Base-by-base conservation (phyloP, 1,140 invertebrate species). In the Platyura marginata region DNA sequence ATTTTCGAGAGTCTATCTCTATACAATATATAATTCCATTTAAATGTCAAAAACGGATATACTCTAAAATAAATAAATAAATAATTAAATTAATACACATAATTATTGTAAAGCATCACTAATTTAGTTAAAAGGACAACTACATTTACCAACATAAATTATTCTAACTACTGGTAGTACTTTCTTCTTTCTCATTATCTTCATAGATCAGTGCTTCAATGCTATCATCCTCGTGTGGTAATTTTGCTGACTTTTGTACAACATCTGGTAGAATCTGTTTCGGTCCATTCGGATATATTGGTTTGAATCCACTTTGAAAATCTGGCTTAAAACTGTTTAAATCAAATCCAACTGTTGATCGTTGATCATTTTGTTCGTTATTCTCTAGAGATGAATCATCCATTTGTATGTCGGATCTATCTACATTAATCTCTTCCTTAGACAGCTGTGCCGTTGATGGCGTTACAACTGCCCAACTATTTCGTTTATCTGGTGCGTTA, bases 251-350 rank as follows among this genome's bases (percentile, higher is more conserved):
- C 20, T 43, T 43, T 9, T 41, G 42, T 3, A 23, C 41, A 2
- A 21, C 8, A 16, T 37, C 34, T 11, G 22, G 6, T 3, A 3
- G 10, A 13, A 11, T 34, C 19, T 38, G 10, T 11, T 38, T 18
- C 36, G 29, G 0, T 51, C 50, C 21, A 47, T 29, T 16, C 52
- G 57, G 35, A 44, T 73, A 76, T 38, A 79, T 75, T 0, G 77
- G 77, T 46, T 75, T 71, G 46, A 79, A 80, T 1, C 77, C 77
- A 2, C 75, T 72, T 45, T 75, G 72, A 4, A 79, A 50, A 47
- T 78, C 71, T 0, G 77, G 77, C 47, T 77, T 75, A 48, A 80
- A 80, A 44, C 69, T 75, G 38, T 79, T 72, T 5, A 72, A 61
- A 46, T 79, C 74, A 44, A 77, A 77, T 15, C 59, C 43, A 48